Conservation (phyloP, 2,113 vertebrate species). For the Argyrosomus japonicus region DNA sequence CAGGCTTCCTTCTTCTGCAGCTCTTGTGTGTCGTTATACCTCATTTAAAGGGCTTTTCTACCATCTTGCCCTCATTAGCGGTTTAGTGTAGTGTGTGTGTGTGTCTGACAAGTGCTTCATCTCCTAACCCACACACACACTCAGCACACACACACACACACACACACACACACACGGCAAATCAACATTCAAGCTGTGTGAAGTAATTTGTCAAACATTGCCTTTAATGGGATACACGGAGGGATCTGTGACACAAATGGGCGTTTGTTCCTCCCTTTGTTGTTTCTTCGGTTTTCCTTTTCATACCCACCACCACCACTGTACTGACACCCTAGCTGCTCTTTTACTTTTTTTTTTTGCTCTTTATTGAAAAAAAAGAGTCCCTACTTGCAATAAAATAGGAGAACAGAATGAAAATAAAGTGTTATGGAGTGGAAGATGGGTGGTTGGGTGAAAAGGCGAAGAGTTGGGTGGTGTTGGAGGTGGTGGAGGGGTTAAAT, state of each 20-base stretch:
- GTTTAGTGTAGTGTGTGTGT: conserved; percentile 27
- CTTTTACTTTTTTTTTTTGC: not conserved
- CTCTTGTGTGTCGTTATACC: conserved; percentile 64
- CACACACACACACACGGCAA: conserved; percentile 27
- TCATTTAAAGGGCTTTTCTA: conserved; percentile 69
- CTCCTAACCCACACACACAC: conserved; percentile 13
- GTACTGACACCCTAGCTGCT: not conserved
- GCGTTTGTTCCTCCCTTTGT: conserved; percentile 73
- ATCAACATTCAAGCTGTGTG: conserved; percentile 70
- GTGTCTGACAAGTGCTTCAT: conserved; percentile 34
- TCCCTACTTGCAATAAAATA: conserved; percentile 30
- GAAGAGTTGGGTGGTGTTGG: conserved; percentile 65
- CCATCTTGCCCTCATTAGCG: conserved; percentile 78
- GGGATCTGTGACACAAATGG: conserved; percentile 71
- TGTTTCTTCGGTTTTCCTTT: conserved; percentile 52
- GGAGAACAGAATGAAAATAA: conserved; percentile 59
- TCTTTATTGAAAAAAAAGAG: conserved; percentile 4
- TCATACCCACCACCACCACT: conserved; percentile 13
- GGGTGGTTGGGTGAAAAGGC: conserved; percentile 64
- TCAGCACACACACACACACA: conserved; percentile 9
- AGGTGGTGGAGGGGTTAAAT: conserved; percentile 80
- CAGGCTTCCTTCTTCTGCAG: conserved; percentile 46
- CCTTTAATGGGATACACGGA: conserved; percentile 75
- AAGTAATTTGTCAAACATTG: conserved; percentile 85
- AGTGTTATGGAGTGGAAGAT: conserved; percentile 42